Percentiles rank a stretch among this genome's conserved stretches.
These are phyloP conservation scores for Muscina levida DNA, from an alignment of 2,888 invertebrate genomes.

Conservation along the genomic window DNA sequence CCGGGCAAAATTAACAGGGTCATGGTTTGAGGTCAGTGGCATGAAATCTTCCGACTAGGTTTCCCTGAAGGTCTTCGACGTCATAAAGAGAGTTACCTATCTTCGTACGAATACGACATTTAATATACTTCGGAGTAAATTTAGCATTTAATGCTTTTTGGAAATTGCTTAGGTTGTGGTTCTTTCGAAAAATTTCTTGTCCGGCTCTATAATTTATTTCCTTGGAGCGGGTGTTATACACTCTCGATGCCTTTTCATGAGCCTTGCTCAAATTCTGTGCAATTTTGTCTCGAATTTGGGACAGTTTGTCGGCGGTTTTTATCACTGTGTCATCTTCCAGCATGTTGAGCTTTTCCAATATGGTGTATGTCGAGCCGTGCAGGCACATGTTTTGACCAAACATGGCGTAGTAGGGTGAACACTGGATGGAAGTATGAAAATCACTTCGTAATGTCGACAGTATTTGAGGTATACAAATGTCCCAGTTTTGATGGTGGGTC, in stretches of 20 bases:
- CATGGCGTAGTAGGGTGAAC: constrained; percentile 29
- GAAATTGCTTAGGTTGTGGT: constrained; percentile 23
- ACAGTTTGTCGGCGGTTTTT: background rate
- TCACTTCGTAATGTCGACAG: constrained; percentile 12
- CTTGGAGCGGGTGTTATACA: background rate
- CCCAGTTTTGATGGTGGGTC: constrained; percentile 19
- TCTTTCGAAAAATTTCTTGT: constrained; percentile 23
- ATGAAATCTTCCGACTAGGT: constrained; percentile 22
- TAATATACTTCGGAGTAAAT: constrained; percentile 14
- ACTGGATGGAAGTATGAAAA: constrained; percentile 17
- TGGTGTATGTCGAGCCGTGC: background rate
- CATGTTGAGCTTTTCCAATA: background rate
- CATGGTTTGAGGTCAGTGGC: constrained; percentile 18
- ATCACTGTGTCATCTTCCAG: background rate
- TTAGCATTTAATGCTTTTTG: constrained; percentile 18
- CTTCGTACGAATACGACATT: constrained; percentile 2
- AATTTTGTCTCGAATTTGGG: constrained; percentile 2
- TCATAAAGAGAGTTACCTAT: constrained; percentile 20
- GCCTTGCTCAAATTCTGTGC: background rate
- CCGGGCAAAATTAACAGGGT: constrained; percentile 19
- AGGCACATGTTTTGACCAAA: constrained; percentile 32
- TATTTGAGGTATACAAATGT: constrained; percentile 7
- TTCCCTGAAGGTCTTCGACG: constrained; percentile 26
- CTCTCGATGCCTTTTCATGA: constrained; percentile 2
- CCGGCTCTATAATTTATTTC: background rate